Conservation (phyloP, 2,797 vertebrate genomes). For the Todus mexicanus region DNA sequence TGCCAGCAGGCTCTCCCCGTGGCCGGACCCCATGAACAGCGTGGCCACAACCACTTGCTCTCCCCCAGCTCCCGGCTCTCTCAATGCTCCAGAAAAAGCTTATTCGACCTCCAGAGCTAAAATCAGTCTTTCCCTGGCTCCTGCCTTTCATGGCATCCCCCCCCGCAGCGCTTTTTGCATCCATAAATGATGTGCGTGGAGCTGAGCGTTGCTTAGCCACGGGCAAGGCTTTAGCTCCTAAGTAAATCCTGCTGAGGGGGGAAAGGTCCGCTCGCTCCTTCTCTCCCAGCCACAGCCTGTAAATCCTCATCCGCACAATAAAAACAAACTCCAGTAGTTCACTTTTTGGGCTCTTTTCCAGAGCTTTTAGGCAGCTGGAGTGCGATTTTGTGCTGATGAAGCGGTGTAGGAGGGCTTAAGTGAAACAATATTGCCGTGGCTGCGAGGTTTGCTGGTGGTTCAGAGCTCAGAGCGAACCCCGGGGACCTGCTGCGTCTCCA, state of each 20-base stretch:
- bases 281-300: slow-evolving; percentile 7
- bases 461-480: background rate
- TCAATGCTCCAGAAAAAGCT: background rate
- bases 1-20: background rate
- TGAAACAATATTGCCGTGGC: slow-evolving; percentile 11
- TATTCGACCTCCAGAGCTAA: background rate
- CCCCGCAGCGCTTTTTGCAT: background rate
- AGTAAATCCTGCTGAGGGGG: background rate
- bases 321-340: slow-evolving; percentile 49
- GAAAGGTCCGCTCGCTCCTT: background rate
- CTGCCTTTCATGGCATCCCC: background rate
- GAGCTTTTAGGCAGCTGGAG: slow-evolving; percentile 42
- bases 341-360: slow-evolving; percentile 40
- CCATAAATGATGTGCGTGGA: background rate
- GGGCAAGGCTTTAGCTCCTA: background rate
- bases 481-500: background rate
- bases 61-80: background rate
- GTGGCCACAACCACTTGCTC: background rate
- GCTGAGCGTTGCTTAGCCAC: background rate
- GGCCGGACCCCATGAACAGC: accelerated
- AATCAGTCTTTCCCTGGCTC: background rate
- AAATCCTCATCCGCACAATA: slow-evolving; percentile 1
- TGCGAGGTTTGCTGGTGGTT: background rate
- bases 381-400: slow-evolving; percentile 38
- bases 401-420: slow-evolving; percentile 30